A percentile compares a stretch with the other conserved stretches of the same genome.
phyloP scores from a whole-genome alignment of 1,140 invertebrate species.

The Drosophila parabipectinata region DNA sequence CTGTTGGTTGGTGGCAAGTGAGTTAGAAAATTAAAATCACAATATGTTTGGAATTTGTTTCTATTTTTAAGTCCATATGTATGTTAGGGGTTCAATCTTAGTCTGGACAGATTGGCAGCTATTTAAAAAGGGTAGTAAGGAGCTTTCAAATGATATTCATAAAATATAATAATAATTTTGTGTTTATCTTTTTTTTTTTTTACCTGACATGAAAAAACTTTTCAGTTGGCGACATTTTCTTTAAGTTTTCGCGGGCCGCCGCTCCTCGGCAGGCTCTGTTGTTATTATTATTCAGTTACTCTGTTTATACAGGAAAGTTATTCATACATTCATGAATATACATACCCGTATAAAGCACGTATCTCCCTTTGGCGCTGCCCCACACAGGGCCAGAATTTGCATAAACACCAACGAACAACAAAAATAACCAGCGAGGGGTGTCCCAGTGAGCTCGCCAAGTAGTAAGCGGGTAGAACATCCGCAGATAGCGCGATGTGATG shows the following conservation, averaged over 20 bases:
- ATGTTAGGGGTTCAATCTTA: not conserved
- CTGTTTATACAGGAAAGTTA: conserved; percentile 77
- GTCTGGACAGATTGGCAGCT: conserved; percentile 5
- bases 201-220: conserved; percentile 62
- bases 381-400: conserved; percentile 72
- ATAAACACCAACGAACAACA: conserved; percentile 73
- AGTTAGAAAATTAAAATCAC: conserved; percentile 60
- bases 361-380: conserved; percentile 71
- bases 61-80: conserved; percentile 1
- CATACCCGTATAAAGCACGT: conserved; percentile 59
- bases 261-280: conserved; percentile 41
- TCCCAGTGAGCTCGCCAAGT: conserved; percentile 27
- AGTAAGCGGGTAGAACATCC: conserved; percentile 48
- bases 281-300: conserved; percentile 81
- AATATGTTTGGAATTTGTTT: conserved; percentile 60
- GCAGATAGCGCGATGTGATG: conserved; percentile 71
- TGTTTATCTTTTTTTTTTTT: not conserved
- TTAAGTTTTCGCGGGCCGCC: conserved; percentile 36
- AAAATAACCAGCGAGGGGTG: conserved; percentile 27
- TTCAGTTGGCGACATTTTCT: conserved; percentile 63
- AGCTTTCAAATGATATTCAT: not conserved
- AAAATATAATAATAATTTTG: not conserved
- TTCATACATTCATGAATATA: conserved; percentile 81
- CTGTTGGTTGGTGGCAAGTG: conserved; percentile 19
- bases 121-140: not conserved